Percentiles rank a stretch among this genome's conserved stretches.
phyloP scores from a whole-genome alignment of 1,140 invertebrate species.

The Atta cephalotes region DNA sequence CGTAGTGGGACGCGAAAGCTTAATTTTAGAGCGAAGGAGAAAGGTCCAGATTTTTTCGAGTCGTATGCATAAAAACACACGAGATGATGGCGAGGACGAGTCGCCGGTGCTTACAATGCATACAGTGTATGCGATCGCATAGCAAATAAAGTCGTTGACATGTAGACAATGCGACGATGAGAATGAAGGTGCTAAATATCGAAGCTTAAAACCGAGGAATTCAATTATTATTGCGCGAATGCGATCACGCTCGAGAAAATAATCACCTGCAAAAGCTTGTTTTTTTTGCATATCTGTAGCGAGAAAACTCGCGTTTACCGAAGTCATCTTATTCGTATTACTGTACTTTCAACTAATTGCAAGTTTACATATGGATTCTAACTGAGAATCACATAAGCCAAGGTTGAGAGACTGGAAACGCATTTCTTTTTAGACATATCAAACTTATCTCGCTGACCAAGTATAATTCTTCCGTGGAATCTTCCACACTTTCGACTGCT shows the following conservation, averaged over 20 bases:
- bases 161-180: background rate
- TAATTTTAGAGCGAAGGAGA: slow-evolving; percentile 18
- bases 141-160: slow-evolving; percentile 9
- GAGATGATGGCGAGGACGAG: background rate
- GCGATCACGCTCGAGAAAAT: background rate
- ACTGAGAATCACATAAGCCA: too few species aligned
- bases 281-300: too few species aligned
- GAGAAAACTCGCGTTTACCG: too few species aligned
- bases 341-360: too few species aligned
- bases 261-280: too few species aligned
- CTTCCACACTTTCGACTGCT: too few species aligned
- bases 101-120: background rate
- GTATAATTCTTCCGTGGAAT: too few species aligned
- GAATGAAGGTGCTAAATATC: background rate
- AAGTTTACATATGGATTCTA: too few species aligned
- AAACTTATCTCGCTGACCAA: too few species aligned
- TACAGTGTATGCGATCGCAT: background rate
- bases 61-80: background rate
- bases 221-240: background rate
- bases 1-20: background rate
- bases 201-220: background rate
- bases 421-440: too few species aligned
- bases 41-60: background rate
- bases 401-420: too few species aligned
- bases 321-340: too few species aligned